phyloP scores from a whole-genome alignment of 2,888 invertebrate species.

The Andrena trimmerana region DNA sequence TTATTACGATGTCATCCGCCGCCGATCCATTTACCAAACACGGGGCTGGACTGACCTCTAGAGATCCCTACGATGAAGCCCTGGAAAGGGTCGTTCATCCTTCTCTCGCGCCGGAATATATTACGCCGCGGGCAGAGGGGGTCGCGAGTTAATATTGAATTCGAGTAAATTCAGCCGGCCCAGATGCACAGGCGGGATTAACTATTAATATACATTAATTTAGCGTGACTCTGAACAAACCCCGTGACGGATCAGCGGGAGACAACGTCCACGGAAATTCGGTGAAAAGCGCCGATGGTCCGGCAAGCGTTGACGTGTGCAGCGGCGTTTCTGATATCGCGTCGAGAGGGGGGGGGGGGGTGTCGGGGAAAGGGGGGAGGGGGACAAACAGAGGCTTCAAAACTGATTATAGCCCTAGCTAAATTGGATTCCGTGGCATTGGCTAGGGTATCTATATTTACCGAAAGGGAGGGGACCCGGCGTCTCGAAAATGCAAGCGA shows the following conservation, averaged over 20 bases:
- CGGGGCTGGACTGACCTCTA: neutral
- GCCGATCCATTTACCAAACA: constrained; percentile 12
- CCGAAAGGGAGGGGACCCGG: neutral
- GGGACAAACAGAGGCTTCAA: constrained; percentile 39
- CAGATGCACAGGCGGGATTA: constrained; percentile 6
- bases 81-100: constrained; percentile 4
- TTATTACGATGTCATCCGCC: neutral
- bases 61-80: neutral
- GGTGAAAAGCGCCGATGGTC: constrained; percentile 27
- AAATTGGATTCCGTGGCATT: constrained; percentile 21
- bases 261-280: constrained; percentile 24
- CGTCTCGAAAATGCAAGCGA: neutral
- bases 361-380: too few species aligned
- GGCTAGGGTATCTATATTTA: constrained; percentile 3
- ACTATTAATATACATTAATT: constrained; percentile 47
- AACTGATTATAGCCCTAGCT: constrained; percentile 21
- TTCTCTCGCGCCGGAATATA: constrained; percentile 4
- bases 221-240: constrained; percentile 42
- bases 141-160: constrained; percentile 52
- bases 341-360: neutral
- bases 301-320: constrained; percentile 16
- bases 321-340: constrained; percentile 31
- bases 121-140: neutral
- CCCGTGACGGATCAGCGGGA: constrained; percentile 31
- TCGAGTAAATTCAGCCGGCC: constrained; percentile 23